Conservation (phyloP, 2,888 invertebrate species). For the Lasiommata megera region DNA sequence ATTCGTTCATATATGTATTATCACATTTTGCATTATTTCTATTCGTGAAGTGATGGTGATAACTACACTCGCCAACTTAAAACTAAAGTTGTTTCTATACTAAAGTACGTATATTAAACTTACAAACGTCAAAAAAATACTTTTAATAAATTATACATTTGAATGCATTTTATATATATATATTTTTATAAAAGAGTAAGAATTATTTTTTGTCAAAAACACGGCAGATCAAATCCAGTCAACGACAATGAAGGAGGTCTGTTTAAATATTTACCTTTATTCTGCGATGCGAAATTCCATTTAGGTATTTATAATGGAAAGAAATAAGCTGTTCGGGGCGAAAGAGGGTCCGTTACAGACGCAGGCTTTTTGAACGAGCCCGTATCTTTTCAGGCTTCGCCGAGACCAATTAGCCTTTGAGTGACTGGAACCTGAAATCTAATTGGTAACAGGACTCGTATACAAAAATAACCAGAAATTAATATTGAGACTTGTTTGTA, state of each 20-base stretch:
- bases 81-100: too few relatives aligned
- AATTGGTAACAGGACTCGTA: conserved; percentile 2
- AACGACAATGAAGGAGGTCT: background rate
- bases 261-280: conserved; percentile 17
- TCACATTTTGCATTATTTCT: too few relatives aligned
- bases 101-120: too few relatives aligned
- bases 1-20: too few relatives aligned
- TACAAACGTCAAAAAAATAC: too few relatives aligned
- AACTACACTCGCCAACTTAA: too few relatives aligned
- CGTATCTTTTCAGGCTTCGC: background rate
- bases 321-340: background rate
- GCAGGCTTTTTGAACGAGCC: background rate
- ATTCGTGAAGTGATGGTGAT: too few relatives aligned
- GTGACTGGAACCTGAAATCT: background rate
- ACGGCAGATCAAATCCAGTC: background rate
- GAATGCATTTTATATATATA: too few relatives aligned
- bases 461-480: background rate
- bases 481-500: background rate
- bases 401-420: conserved; percentile 10
- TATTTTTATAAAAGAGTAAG: too few relatives aligned
- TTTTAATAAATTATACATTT: too few relatives aligned
- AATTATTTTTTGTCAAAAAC: background rate
- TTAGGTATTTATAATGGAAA: conserved; percentile 4
- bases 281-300: conserved; percentile 12
- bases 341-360: background rate